These are phyloP conservation scores for Clistopyga incitator DNA, from an alignment of 2,888 invertebrate species.

Conservation along the genomic window DNA sequence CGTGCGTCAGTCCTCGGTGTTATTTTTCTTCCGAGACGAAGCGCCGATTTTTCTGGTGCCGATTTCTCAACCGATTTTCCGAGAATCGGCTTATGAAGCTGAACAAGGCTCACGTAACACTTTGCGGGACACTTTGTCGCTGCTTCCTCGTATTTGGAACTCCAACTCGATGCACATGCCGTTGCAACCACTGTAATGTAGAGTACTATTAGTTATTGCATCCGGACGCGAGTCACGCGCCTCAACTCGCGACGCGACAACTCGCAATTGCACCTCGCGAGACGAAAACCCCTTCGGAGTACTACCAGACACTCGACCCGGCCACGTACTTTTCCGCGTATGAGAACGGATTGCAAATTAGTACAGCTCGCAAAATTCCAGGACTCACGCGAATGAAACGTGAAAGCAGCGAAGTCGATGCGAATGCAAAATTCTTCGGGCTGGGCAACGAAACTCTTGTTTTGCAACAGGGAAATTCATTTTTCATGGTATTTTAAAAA, in stretches of 20 bases:
- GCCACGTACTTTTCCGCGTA: conserved; percentile 60
- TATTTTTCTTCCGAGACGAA: conserved; percentile 4
- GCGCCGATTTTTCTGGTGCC: background rate
- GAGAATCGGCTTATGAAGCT: background rate
- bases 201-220: conserved; percentile 55
- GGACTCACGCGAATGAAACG: conserved; percentile 46
- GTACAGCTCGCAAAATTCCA: conserved; percentile 29
- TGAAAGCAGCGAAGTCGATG: conserved; percentile 55
- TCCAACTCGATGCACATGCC: background rate
- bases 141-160: conserved; percentile 41
- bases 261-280: conserved; percentile 48
- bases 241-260: conserved; percentile 34
- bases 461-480: background rate
- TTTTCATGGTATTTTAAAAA: no score
- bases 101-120: conserved; percentile 32
- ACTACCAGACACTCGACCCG: background rate
- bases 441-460: background rate
- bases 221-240: conserved; percentile 62
- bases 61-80: conserved; percentile 16
- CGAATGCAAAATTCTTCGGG: conserved; percentile 50
- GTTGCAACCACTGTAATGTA: conserved; percentile 1
- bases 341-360: conserved; percentile 63
- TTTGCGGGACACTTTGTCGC: background rate
- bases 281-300: background rate
- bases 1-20: conserved; percentile 8